Evolutionary conservation across 2,797 vertebrate species (phyloP).

Genomic region (Erethizon dorsatum): DNA sequence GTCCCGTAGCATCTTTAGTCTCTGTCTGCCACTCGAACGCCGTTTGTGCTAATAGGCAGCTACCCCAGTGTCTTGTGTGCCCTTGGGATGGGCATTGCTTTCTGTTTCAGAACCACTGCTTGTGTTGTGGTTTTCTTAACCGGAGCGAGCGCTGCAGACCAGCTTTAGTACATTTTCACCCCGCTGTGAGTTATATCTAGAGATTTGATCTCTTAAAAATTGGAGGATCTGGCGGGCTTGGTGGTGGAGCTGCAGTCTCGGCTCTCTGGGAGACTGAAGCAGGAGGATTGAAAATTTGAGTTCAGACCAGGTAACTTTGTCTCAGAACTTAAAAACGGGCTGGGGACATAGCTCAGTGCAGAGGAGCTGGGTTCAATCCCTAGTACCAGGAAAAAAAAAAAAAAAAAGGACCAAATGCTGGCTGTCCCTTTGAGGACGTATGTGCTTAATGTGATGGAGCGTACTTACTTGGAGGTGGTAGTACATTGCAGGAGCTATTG

Average conservation of each 20-base stretch:
- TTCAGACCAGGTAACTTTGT: not conserved
- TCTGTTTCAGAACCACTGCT: slow-evolving; percentile 6
- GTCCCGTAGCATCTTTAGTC: not conserved
- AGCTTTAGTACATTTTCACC: not conserved
- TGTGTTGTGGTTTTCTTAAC: slow-evolving; percentile 48
- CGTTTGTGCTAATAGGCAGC: not conserved
- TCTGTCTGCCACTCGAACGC: not conserved
- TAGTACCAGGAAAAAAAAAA: too few relatives aligned
- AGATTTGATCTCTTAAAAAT: slow-evolving; percentile 48
- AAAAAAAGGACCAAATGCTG: not conserved
- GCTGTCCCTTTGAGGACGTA: not conserved
- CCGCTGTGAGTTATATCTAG: not conserved
- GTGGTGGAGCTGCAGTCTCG: not conserved
- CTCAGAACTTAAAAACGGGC: not conserved
- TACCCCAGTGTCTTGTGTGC: not conserved
- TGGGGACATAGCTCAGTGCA: too few relatives aligned
- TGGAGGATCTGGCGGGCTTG: not conserved
- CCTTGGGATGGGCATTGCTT: not conserved
- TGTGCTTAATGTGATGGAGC: not conserved
- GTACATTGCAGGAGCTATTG: not conserved
- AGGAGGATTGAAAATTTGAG: not conserved
- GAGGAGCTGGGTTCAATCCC: too few relatives aligned
- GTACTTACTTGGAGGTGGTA: not conserved
- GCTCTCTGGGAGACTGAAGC: not conserved
- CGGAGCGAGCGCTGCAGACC: not conserved